Base-by-base conservation (phyloP, 2,888 invertebrate genomes). In the Drosophila imparisetae region DNA sequence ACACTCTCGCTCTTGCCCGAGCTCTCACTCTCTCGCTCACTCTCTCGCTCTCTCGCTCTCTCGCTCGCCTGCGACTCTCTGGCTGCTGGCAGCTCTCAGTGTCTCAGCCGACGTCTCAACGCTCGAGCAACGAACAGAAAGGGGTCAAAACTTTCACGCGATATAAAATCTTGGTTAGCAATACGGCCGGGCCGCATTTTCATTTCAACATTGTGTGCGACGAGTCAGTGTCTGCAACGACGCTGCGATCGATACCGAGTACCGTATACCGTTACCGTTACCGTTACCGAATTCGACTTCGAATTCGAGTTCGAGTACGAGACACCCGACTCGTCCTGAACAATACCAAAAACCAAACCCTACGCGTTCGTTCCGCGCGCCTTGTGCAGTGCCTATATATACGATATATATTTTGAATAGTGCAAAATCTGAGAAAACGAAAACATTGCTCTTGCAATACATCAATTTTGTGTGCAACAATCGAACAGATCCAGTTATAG, bases 131-230 rank as follows among this genome's bases (percentile, higher is more conserved):
- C 74, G 63, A 63, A 74, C 92, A 92, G 92, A 93, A 93, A 93
- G 93, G 93, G 93, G 93, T 93, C 93, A 93, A 90, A 93, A 93
- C 93, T 93, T 93, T 93, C 93, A 93, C 93, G 93, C 91, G 92
- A 93, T 93, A 93, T 93, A 93, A 93, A 93, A 93, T 92, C 92
- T 92, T 93, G 93, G 91, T 89, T 93, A 93, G 85, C 84, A 80
- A 92, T 91, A 90, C 81, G 90, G 90, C 89, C 87, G 87, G 87
- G 91, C 92, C 92, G 92, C 93, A 93, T 93, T 93, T 93, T 91
- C 90, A 92, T 92, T 92, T 93, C 91, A 92, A 91, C 92, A 83
- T 90, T 91, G 91, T 90, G 91, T 87, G 90, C 92, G 92, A 91
- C 89, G 90, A 92, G 91, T 91, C 77, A 69, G 79, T 66, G 75